These are phyloP conservation scores for Pristionchus japonicus DNA, from an alignment of 2,888 invertebrate species.

Conservation along the genomic window DNA sequence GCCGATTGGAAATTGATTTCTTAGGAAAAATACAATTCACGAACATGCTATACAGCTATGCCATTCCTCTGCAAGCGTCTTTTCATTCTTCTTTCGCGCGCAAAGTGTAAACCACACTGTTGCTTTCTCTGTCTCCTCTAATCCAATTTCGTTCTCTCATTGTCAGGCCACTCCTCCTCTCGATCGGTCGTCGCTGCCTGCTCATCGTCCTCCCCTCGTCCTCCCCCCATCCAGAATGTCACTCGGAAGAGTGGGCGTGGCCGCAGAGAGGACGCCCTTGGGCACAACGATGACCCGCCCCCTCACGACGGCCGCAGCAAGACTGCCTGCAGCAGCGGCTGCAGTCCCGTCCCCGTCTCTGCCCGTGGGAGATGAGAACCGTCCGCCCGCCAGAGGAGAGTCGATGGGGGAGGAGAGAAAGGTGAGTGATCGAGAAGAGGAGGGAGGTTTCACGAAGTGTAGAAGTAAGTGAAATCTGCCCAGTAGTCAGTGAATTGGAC, in stretches of 20 bases:
- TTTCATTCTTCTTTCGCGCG: too few species aligned
- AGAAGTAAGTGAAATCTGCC: too few species aligned
- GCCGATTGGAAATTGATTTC: too few species aligned
- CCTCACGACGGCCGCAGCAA: not conserved
- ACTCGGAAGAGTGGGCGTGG: not conserved
- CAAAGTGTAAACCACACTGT: not conserved
- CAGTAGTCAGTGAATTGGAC: too few species aligned
- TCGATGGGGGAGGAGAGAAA: not conserved
- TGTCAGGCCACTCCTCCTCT: not conserved
- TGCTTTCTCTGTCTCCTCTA: not conserved
- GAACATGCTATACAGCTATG: too few species aligned
- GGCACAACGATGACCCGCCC: not conserved
- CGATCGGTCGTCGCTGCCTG: not conserved
- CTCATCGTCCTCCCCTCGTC: not conserved
- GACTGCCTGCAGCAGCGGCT: not conserved
- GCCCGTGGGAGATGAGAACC: not conserved
- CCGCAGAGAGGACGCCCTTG: not conserved
- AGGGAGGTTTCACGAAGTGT: too few species aligned
- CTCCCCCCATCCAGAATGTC: not conserved
- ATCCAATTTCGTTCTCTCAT: not conserved
- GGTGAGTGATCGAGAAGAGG: not conserved
- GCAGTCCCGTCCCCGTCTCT: not conserved
- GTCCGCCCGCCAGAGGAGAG: not conserved
- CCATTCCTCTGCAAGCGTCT: too few species aligned
- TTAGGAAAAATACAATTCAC: too few species aligned